Percentiles rank a stretch among this genome's conserved stretches.
Conservation (phyloP, 2,888 invertebrate genomes). For the Tanytarsus gracilentus region DNA sequence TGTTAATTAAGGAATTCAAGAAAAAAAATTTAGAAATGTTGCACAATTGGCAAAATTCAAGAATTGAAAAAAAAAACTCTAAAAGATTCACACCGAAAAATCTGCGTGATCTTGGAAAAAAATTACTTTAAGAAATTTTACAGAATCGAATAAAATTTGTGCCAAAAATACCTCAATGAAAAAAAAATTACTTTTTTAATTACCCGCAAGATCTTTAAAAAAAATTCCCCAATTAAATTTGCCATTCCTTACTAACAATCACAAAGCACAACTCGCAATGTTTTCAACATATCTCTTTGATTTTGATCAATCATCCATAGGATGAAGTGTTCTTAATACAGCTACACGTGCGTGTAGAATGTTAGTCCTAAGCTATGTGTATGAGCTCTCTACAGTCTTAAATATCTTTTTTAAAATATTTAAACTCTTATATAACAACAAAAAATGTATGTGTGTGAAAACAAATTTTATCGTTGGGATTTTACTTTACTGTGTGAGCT, state of each 20-base stretch:
- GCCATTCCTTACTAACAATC: not conserved
- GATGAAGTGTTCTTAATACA: constrained; percentile 12
- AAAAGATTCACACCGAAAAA: too few relatives aligned
- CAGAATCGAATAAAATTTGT: not conserved
- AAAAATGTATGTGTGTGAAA: too few relatives aligned
- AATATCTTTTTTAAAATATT: too few relatives aligned
- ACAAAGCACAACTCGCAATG: not conserved
- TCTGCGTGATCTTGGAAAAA: too few relatives aligned
- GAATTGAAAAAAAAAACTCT: too few relatives aligned
- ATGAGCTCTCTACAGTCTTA: constrained; percentile 1
- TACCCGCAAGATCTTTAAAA: not conserved
- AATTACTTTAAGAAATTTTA: not conserved
- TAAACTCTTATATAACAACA: too few relatives aligned
- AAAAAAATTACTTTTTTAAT: constrained; percentile 19
- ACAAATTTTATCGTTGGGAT: too few relatives aligned
- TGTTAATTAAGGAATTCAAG: too few relatives aligned
- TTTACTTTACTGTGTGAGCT: too few relatives aligned
- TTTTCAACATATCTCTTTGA: not conserved
- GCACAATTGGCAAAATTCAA: too few relatives aligned
- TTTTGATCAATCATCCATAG: constrained; percentile 15
- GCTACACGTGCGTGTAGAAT: too few relatives aligned
- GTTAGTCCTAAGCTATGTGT: too few relatives aligned
- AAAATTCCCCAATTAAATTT: not conserved
- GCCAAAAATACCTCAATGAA: constrained; percentile 7
- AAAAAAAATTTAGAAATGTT: not conserved